Conservation (phyloP, 2,888 invertebrate species). For the Embidobia sp. region DNA sequence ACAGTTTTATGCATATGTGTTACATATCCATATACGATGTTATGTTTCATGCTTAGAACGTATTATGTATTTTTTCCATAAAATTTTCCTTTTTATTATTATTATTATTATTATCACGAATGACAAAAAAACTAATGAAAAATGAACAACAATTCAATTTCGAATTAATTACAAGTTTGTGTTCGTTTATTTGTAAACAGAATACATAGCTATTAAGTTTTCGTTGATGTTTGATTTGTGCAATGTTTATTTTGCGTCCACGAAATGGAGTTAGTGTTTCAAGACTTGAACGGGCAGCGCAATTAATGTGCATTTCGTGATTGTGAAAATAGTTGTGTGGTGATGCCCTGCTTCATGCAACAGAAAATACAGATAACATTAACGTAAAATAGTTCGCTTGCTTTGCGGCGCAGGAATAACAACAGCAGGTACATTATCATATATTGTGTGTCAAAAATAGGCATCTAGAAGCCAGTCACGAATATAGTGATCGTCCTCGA, state of each 20-base stretch:
- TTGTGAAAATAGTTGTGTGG: slow-evolving; percentile 35
- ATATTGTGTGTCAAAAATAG: slow-evolving; percentile 59
- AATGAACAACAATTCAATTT: too few species aligned
- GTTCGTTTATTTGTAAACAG: too few species aligned
- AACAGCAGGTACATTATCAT: slow-evolving; percentile 75
- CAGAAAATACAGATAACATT: slow-evolving; percentile 65
- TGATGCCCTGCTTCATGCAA: slow-evolving; percentile 42
- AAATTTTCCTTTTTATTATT: too few species aligned
- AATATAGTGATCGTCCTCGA: slow-evolving; percentile 40
- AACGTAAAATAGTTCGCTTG: slow-evolving; percentile 74
- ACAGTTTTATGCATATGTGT: too few species aligned
- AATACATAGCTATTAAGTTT: too few species aligned
- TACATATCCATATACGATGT: too few species aligned
- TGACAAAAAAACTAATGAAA: too few species aligned
- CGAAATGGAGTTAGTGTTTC: not conserved
- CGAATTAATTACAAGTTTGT: too few species aligned
- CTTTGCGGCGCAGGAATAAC: slow-evolving; percentile 77
- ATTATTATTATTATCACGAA: too few species aligned
- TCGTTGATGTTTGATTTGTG: not conserved
- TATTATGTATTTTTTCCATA: too few species aligned
- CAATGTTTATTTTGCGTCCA: not conserved
- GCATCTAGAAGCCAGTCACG: slow-evolving; percentile 48
- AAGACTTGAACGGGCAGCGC: not conserved
- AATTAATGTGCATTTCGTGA: slow-evolving; percentile 34
- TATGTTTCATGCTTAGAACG: too few species aligned